phyloP scores from a whole-genome alignment of 2,888 invertebrate species.

The Neoscelio sp. region DNA sequence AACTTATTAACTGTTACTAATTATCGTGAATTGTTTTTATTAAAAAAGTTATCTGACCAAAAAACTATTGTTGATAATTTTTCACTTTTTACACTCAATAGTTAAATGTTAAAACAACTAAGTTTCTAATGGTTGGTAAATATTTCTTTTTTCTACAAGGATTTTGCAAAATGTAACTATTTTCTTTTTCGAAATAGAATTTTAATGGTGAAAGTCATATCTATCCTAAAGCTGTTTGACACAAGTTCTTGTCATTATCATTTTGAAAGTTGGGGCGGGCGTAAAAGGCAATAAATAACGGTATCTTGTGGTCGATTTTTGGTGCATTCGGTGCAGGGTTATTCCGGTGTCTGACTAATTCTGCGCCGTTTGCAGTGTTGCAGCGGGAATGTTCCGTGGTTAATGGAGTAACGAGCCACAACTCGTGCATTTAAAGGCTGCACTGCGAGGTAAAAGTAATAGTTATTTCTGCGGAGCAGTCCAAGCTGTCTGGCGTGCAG shows the following conservation, averaged over 20 bases:
- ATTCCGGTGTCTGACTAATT: conserved; percentile 65
- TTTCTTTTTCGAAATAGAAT: too few species aligned
- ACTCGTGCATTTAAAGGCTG: conserved; percentile 66
- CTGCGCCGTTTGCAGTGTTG: conserved; percentile 52
- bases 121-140: too few species aligned
- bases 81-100: too few species aligned
- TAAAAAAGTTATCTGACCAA: too few species aligned
- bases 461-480: conserved; percentile 67
- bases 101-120: too few species aligned
- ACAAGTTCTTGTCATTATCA: conserved; percentile 3
- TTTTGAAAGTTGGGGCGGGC: conserved; percentile 5
- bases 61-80: too few species aligned
- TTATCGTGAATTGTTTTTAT: too few species aligned
- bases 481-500: conserved; percentile 70
- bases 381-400: conserved; percentile 54
- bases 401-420: conserved; percentile 62
- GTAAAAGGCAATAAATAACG: conserved; percentile 46
- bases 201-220: too few species aligned
- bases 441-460: conserved; percentile 63
- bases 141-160: too few species aligned
- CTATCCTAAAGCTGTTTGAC: not conserved
- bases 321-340: conserved; percentile 58
- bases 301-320: conserved; percentile 51
- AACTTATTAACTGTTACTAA: too few species aligned
- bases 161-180: too few species aligned